These are phyloP conservation scores for Pterophyllum scalare DNA, from an alignment of 2,113 vertebrate genomes.

Conservation along the genomic window DNA sequence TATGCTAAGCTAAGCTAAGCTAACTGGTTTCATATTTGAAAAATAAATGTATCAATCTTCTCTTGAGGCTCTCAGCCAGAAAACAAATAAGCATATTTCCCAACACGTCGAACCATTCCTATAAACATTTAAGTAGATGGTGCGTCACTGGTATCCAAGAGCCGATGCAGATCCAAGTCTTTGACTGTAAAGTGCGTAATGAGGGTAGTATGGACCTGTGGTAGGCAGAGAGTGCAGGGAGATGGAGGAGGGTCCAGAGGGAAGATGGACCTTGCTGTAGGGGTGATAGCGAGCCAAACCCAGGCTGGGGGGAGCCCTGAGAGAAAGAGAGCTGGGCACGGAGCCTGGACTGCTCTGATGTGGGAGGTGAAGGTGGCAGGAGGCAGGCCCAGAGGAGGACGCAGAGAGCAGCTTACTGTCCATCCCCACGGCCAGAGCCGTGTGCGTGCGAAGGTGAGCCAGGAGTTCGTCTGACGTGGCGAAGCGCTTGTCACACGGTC, in stretches of 20 bases:
- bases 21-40: slow-evolving; percentile 2
- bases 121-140: neutral
- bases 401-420: slow-evolving; percentile 91
- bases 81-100: slow-evolving; percentile 11
- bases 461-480: slow-evolving; percentile 94
- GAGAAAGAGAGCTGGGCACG: slow-evolving; percentile 87
- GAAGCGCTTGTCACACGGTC: slow-evolving; percentile 97
- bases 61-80: neutral
- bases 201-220: slow-evolving; percentile 93
- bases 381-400: slow-evolving; percentile 81
- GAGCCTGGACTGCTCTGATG: slow-evolving; percentile 86
- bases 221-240: slow-evolving; percentile 89
- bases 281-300: slow-evolving; percentile 95
- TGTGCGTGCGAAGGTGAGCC: slow-evolving; percentile 95
- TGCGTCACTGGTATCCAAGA: slow-evolving; percentile 91
- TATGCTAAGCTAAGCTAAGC: slow-evolving; percentile 38
- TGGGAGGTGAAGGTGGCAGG: slow-evolving; percentile 93
- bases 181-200: slow-evolving; percentile 95
- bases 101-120: slow-evolving; percentile 20
- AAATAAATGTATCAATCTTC: neutral
- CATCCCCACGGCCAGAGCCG: slow-evolving; percentile 85
- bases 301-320: slow-evolving; percentile 92
- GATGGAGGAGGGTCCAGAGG: slow-evolving; percentile 86
- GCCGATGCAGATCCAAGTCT: slow-evolving; percentile 94
- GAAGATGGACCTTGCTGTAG: slow-evolving; percentile 93